Base-by-base conservation (phyloP, 2,113 vertebrate species). In the Aspiorhynchus laticeps region DNA sequence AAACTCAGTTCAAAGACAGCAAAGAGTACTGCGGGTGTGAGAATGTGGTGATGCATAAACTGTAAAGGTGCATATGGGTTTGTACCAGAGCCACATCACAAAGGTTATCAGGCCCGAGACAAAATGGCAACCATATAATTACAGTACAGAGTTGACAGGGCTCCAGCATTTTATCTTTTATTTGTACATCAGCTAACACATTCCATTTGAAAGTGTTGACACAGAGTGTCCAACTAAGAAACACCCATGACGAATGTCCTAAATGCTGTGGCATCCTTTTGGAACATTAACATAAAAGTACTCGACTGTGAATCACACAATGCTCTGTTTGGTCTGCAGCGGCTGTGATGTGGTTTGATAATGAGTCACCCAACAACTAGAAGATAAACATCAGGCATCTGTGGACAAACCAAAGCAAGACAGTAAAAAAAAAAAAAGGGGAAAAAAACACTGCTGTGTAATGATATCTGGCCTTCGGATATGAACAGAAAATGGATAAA, bases 301-400 rank as follows among this genome's bases (percentile, higher is more conserved):
- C 65, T 87, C 74, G 24, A 56, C 56, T 51, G 76, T 48, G 65
- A 87, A 83, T 89, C 41, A 82, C 81, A 85, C 71, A 79, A 77
- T 83, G 85, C 61, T 84, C 75, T 86, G 80, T 84, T 82, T 79
- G 84, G 85, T 85, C 41, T 81, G 87, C 59, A 79, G 88, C 51
- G 80, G 86, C 80, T 69, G 77, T 78, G 84, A 83, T 84, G 75
- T 86, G 83, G 61, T 80, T 88, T 83, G 63, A 86, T 88, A 83
- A 65, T 86, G 63, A 82, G 84, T 67, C 61, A 43, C 26, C 74
- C 19, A 82, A 88, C 79, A 88, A 77, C 53, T 31, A 78, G 61
- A 69, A 86, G 53, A 75, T 74, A 78, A 88, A 88, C 82, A 85
- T 75, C 75, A 73, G 77, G 15, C 56, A 77, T 85, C 88, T 82